phyloP scores from a whole-genome alignment of 2,113 vertebrate species.

The Strix aluco region DNA sequence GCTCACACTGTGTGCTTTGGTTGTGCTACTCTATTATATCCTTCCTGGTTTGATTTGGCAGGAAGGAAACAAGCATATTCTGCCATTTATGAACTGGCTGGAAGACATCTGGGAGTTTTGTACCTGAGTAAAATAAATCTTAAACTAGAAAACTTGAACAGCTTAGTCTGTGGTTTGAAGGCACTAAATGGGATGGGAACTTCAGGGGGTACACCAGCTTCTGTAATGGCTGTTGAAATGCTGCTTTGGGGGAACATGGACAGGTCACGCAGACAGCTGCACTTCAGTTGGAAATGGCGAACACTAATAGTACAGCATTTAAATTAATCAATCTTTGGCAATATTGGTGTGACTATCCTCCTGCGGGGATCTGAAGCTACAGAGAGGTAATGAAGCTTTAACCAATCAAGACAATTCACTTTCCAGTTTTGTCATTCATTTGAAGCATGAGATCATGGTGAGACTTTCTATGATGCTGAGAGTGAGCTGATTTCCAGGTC shows the following conservation, averaged over 20 bases:
- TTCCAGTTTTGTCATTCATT: not conserved
- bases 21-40: not conserved
- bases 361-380: not conserved
- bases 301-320: not conserved
- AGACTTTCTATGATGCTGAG: not conserved
- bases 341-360: not conserved
- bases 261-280: not conserved
- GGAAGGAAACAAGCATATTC: not conserved
- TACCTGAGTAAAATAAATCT: not conserved
- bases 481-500: not conserved
- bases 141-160: not conserved
- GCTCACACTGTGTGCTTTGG: not conserved
- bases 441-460: not conserved
- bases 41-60: not conserved
- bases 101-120: not conserved
- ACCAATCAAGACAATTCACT: not conserved
- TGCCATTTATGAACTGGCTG: not conserved
- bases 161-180: conserved; percentile 21
- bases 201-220: not conserved
- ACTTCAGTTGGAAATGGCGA: not conserved
- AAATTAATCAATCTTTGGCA: not conserved
- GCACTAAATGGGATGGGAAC: not conserved
- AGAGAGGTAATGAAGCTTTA: not conserved
- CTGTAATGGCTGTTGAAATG: not conserved
- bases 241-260: not conserved